A percentile compares a stretch with the other conserved stretches of the same genome.
These are phyloP conservation scores for Catostomus latipinnis DNA, from an alignment of 2,797 vertebrate genomes.

Conservation along the genomic window DNA sequence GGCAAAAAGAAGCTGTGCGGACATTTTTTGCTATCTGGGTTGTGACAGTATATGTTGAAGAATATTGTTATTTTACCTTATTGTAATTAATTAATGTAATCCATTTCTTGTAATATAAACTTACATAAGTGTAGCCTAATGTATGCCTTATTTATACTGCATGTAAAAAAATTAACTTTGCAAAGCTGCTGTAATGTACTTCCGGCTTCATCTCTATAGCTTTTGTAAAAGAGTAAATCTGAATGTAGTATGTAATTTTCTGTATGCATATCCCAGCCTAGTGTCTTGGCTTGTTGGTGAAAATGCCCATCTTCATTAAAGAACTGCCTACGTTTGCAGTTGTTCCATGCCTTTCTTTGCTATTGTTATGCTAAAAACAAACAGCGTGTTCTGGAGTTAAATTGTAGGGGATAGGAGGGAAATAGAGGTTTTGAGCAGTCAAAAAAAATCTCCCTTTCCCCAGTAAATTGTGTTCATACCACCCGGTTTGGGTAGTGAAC, in stretches of 20 bases:
- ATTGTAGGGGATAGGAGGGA: no score
- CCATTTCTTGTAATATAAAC: background rate
- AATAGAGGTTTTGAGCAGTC: no score
- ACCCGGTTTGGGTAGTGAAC: constrained; percentile 19
- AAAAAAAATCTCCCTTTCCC: background rate
- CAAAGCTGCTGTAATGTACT: background rate
- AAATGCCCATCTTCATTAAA: background rate
- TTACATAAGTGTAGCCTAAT: constrained; percentile 12
- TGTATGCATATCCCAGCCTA: constrained; percentile 3
- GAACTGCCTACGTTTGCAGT: background rate
- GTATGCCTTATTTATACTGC: background rate
- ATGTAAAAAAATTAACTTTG: background rate
- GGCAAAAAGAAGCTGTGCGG: no score
- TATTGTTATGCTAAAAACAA: constrained; percentile 13
- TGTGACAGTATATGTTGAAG: no score
- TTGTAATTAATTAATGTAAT: no score
- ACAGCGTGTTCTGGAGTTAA: no score
- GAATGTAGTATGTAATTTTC: background rate
- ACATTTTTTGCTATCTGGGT: no score
- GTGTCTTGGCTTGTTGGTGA: background rate
- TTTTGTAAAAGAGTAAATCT: constrained; percentile 5
- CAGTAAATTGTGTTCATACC: constrained; percentile 23
- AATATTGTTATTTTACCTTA: no score
- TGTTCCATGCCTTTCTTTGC: background rate
- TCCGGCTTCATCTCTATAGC: background rate